A percentile compares a stretch with the other conserved stretches of the same genome.
phyloP scores from a whole-genome alignment of 2,113 vertebrate species.

The Lophura nycthemera region DNA sequence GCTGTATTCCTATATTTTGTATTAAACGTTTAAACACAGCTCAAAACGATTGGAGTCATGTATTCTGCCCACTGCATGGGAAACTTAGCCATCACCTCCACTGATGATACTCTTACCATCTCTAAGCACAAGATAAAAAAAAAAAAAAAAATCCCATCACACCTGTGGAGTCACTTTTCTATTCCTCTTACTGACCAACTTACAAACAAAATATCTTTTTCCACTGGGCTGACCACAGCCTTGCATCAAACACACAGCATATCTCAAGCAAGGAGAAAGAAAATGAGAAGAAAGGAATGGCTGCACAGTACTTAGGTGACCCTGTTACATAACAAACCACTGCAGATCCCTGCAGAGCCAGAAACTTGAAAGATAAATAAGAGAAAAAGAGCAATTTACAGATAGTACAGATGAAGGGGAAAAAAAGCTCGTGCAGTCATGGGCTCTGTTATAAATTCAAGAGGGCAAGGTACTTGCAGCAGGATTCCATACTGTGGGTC shows the following conservation, averaged over 20 bases:
- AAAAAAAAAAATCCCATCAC: neutral
- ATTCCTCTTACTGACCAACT: neutral
- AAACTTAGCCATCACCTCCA: neutral
- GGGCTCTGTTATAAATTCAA: neutral
- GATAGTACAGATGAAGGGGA: neutral
- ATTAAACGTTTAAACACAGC: neutral
- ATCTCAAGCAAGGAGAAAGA: neutral
- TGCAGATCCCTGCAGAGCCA: neutral
- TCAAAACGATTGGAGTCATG: neutral
- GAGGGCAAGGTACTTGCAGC: neutral
- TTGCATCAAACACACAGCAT: neutral
- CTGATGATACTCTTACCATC: neutral
- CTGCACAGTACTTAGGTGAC: neutral
- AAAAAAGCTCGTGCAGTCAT: neutral
- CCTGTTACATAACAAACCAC: neutral
- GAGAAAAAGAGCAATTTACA: neutral
- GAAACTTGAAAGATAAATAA: neutral
- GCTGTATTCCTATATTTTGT: neutral
- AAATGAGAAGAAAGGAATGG: neutral
- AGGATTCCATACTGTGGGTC: neutral
- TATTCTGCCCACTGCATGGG: neutral
- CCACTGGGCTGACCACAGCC: neutral
- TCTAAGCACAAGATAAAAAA: neutral
- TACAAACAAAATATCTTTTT: neutral
- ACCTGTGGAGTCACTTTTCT: neutral